Percentiles rank a stretch among this genome's conserved stretches.
phyloP scores from a whole-genome alignment of 2,888 invertebrate species.

The Spialia ferax region DNA sequence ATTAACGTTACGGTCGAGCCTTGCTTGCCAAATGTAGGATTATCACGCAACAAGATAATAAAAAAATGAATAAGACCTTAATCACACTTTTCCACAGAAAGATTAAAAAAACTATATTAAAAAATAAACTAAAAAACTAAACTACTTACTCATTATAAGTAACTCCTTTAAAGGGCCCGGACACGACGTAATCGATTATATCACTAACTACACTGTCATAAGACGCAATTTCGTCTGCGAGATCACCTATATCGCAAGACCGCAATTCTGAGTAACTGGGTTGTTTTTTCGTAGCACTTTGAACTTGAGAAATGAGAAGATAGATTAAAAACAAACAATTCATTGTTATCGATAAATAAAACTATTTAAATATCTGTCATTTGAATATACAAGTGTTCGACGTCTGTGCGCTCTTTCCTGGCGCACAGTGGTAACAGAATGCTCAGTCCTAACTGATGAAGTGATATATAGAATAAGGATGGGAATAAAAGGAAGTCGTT shows the following conservation, averaged over 20 bases:
- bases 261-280: slow-evolving; percentile 50
- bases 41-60: too few relatives aligned
- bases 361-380: not conserved
- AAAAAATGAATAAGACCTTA: too few relatives aligned
- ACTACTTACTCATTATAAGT: slow-evolving; percentile 86
- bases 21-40: too few relatives aligned
- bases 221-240: slow-evolving; percentile 86
- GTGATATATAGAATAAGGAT: slow-evolving; percentile 17
- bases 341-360: slow-evolving; percentile 14
- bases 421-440: slow-evolving; percentile 2
- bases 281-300: slow-evolving; percentile 48
- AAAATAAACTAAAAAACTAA: too few relatives aligned
- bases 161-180: slow-evolving; percentile 84
- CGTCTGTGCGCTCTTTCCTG: not conserved
- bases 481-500: not conserved
- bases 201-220: slow-evolving; percentile 80
- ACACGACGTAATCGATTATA: slow-evolving; percentile 80
- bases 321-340: slow-evolving; percentile 19
- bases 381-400: not conserved
- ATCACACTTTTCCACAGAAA: too few relatives aligned
- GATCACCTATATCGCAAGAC: slow-evolving; percentile 56
- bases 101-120: too few relatives aligned
- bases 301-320: slow-evolving; percentile 42
- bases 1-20: too few relatives aligned
- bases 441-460: not conserved